Evolutionary conservation across 2,797 vertebrate genomes (phyloP).

Genomic region (Amniataba percoides): DNA sequence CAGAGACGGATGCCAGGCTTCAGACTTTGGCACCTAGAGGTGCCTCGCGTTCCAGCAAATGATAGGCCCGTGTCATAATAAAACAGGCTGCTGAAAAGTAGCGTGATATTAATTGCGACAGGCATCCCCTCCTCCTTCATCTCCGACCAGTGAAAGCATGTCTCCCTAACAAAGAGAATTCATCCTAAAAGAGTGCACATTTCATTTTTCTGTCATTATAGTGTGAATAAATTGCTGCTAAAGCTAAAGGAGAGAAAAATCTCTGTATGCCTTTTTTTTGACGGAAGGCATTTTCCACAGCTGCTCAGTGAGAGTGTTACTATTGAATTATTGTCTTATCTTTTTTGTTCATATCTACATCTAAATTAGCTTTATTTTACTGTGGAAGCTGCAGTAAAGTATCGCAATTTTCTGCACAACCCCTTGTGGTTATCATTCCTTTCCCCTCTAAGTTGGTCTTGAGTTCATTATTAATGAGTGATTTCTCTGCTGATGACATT

Average conservation of each 20-base stretch:
- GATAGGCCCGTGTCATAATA: constrained; percentile 40
- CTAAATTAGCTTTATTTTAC: constrained; percentile 11
- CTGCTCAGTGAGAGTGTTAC: not conserved
- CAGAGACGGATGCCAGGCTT: constrained; percentile 48
- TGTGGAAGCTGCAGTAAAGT: not conserved
- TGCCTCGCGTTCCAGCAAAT: constrained; percentile 50
- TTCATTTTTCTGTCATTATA: constrained; percentile 22
- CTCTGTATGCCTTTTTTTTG: not conserved
- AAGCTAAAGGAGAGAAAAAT: not conserved
- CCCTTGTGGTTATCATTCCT: not conserved
- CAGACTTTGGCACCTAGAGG: constrained; percentile 52
- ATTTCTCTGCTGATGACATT: constrained; percentile 3
- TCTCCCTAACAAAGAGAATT: constrained; percentile 44
- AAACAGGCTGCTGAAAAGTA: constrained; percentile 38
- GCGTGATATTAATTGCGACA: constrained; percentile 54
- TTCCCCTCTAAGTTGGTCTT: not conserved
- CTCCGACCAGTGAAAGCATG: constrained; percentile 17
- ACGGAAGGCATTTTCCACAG: not conserved
- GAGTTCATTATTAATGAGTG: constrained; percentile 21
- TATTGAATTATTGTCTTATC: not conserved
- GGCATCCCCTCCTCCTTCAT: constrained; percentile 45
- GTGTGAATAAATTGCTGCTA: constrained; percentile 8
- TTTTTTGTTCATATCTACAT: constrained; percentile 5
- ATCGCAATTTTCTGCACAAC: not conserved
- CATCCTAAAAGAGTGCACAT: constrained; percentile 4